Conservation (phyloP, 2,113 vertebrate species). For the Lophura nycthemera region DNA sequence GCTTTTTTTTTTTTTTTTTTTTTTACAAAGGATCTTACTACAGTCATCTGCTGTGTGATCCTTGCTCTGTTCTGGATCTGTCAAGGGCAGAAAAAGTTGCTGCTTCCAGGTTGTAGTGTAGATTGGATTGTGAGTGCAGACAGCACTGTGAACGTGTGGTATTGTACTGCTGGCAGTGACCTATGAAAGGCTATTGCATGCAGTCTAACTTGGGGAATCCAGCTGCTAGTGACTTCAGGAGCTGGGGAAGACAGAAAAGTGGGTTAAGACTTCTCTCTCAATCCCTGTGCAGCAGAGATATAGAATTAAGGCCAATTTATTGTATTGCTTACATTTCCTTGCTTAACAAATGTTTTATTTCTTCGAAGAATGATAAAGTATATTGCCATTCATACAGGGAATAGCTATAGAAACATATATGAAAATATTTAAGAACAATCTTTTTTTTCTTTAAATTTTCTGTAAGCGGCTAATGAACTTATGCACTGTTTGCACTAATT, state of each 20-base stretch:
- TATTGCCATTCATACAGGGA: background rate
- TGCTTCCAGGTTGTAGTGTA: background rate
- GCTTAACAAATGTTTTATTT: background rate
- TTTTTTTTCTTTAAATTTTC: background rate
- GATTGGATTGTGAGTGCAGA: background rate
- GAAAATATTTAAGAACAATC: background rate
- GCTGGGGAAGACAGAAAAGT: background rate
- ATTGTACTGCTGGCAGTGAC: background rate
- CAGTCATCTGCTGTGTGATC: background rate
- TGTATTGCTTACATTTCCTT: background rate
- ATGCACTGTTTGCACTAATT: background rate
- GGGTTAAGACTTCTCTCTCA: background rate
- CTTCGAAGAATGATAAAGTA: background rate
- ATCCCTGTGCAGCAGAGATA: background rate
- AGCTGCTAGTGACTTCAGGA: background rate
- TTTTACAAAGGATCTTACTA: accelerated
- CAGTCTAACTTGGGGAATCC: background rate
- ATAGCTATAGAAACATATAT: background rate
- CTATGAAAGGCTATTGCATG: background rate
- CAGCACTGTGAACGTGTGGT: background rate
- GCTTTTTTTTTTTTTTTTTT: background rate
- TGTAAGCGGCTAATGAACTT: background rate
- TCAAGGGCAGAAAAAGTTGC: background rate
- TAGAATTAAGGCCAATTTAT: background rate
- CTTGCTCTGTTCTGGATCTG: background rate